Conservation (phyloP, 2,888 invertebrate species). For the Diplazon laetatorius region DNA sequence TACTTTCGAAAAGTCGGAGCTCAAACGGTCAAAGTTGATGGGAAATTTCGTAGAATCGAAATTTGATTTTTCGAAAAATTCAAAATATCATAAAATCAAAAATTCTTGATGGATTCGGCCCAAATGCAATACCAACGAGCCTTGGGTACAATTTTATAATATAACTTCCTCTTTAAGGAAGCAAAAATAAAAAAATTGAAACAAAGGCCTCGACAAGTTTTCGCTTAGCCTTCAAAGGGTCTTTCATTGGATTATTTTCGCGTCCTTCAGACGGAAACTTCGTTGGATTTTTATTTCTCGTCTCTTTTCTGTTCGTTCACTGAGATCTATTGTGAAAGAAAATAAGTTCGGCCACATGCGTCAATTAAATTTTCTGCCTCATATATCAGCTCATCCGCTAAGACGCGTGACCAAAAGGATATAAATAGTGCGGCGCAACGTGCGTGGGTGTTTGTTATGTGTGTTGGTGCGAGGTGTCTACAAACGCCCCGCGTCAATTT, state of each 20-base stretch:
- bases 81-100: no score
- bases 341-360: constrained; percentile 7
- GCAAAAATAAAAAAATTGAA: no score
- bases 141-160: no score
- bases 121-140: no score
- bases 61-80: no score
- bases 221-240: constrained; percentile 29
- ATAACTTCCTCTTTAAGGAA: no score
- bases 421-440: constrained; percentile 20
- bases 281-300: not conserved
- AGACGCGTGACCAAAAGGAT: constrained; percentile 7
- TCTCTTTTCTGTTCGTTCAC: not conserved
- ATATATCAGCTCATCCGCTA: constrained; percentile 14
- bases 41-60: no score
- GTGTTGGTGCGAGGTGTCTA: no score
- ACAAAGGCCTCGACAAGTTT: constrained; percentile 21
- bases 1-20: no score
- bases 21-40: no score
- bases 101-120: no score
- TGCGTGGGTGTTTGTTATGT: constrained; percentile 3
- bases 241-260: not conserved
- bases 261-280: no score
- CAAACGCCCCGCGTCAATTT: not conserved
- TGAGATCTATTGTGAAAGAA: not conserved
- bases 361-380: constrained; percentile 21